phyloP scores from a whole-genome alignment of 1,140 invertebrate genomes.

The Nymphalis io region DNA sequence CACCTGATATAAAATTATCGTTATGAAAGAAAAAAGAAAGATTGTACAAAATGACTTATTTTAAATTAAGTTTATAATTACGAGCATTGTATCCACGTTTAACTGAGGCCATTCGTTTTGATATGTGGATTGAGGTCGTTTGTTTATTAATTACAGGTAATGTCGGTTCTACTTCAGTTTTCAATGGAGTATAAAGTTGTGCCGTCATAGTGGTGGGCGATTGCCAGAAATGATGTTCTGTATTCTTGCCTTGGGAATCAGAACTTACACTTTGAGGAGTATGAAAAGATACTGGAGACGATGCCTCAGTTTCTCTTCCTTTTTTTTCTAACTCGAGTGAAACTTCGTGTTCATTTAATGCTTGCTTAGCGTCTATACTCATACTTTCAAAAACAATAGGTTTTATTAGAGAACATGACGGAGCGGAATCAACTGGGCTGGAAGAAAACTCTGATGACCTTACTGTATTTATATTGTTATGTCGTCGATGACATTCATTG shows the following conservation, averaged over 20 bases:
- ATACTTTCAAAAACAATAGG: background rate
- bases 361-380: background rate
- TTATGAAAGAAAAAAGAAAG: background rate
- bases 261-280: conserved; percentile 40
- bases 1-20: conserved; percentile 38
- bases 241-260: conserved; percentile 21
- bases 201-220: conserved; percentile 48
- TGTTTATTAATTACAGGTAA: background rate
- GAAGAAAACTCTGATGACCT: conserved; percentile 14
- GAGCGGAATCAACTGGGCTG: conserved; percentile 2
- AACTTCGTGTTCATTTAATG: conserved; percentile 14
- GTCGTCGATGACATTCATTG: conserved; percentile 32
- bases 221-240: conserved; percentile 37
- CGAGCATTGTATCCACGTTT: conserved; percentile 49
- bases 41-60: background rate
- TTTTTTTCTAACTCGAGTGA: conserved; percentile 17
- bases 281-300: conserved; percentile 40
- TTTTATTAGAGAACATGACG: background rate
- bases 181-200: conserved; percentile 24
- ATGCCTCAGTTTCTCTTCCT: conserved; percentile 35
- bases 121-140: background rate
- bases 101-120: conserved; percentile 20
- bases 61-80: conserved; percentile 35
- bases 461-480: conserved; percentile 22
- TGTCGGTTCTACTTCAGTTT: conserved; percentile 4